These are phyloP conservation scores for Catostomus latipinnis DNA, from an alignment of 2,797 vertebrate species.

Conservation along the genomic window DNA sequence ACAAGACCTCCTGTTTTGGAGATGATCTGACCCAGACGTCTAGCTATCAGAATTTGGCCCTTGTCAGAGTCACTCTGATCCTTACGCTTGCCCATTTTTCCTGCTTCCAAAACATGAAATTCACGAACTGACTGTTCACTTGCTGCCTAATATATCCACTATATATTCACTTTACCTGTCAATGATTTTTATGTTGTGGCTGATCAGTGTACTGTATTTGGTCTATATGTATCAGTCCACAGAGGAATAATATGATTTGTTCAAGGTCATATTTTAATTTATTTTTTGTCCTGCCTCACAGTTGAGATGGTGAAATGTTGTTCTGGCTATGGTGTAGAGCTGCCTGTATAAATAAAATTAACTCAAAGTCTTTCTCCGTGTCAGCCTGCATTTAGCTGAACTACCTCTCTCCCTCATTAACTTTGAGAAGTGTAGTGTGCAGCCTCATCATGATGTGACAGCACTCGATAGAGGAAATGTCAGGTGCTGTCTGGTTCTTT, in stretches of 20 bases:
- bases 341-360: slow-evolving; percentile 66
- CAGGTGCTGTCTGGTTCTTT: slow-evolving; percentile 55
- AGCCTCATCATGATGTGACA: slow-evolving; percentile 52
- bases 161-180: too few relatives aligned
- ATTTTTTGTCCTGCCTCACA: slow-evolving; percentile 41
- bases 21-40: too few relatives aligned
- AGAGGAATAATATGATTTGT: slow-evolving; percentile 51
- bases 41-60: too few relatives aligned
- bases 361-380: slow-evolving; percentile 51
- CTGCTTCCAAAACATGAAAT: too few relatives aligned
- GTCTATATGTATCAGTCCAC: too few relatives aligned
- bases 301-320: slow-evolving; percentile 39
- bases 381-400: slow-evolving; percentile 58
- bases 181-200: too few relatives aligned
- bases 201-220: too few relatives aligned
- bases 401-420: slow-evolving; percentile 63
- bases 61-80: too few relatives aligned
- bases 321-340: slow-evolving; percentile 52
- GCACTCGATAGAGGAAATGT: slow-evolving; percentile 57
- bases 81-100: too few relatives aligned
- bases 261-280: slow-evolving; percentile 62
- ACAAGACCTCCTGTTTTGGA: too few relatives aligned
- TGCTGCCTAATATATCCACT: too few relatives aligned
- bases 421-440: slow-evolving; percentile 34
- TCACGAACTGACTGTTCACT: too few relatives aligned